Conservation (phyloP, 2,797 vertebrate genomes). For the Alcedo quadribrachys region DNA sequence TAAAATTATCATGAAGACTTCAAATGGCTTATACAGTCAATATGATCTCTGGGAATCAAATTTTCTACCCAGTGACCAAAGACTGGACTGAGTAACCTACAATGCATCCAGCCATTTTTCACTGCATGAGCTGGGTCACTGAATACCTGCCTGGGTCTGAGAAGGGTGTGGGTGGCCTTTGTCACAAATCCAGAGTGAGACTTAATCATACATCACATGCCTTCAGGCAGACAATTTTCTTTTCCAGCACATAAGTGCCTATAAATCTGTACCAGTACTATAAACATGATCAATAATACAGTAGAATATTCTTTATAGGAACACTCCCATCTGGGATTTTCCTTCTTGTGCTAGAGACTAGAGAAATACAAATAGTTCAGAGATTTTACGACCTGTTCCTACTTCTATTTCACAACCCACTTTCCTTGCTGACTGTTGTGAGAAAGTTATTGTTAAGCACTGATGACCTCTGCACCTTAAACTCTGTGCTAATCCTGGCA, state of each 20-base stretch:
- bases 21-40: neutral
- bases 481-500: constrained; percentile 42
- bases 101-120: neutral
- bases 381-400: neutral
- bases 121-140: neutral
- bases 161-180: constrained; percentile 53
- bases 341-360: neutral
- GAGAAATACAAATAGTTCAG: constrained; percentile 12
- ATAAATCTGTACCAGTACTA: neutral
- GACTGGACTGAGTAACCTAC: neutral
- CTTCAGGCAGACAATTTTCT: neutral
- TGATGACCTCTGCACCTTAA: constrained; percentile 58
- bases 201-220: constrained; percentile 17
- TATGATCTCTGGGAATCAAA: neutral
- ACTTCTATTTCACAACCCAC: constrained; percentile 33
- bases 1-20: neutral
- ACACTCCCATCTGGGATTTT: neutral
- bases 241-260: neutral
- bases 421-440: constrained; percentile 19
- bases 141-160: neutral
- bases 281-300: constrained; percentile 1
- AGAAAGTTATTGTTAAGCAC: constrained; percentile 47
- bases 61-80: neutral
- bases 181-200: neutral
- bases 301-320: constrained; percentile 8